Conservation (phyloP, 2,113 vertebrate species). For the Charina bottae region DNA sequence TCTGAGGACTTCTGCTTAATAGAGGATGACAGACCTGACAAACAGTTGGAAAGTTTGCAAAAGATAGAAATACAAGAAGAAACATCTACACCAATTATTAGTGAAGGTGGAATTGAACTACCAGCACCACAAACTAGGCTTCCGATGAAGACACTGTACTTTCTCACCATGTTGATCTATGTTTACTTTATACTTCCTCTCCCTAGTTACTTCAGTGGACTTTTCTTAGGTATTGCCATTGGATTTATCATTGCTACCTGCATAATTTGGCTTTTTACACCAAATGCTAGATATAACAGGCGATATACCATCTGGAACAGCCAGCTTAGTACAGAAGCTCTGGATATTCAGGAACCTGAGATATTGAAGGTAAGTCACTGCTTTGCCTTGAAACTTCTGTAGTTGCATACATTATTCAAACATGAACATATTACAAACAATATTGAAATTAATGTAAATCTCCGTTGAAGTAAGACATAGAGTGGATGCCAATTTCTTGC, state of each 20-base stretch:
- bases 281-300: slow-evolving; percentile 68
- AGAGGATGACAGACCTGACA: slow-evolving; percentile 83
- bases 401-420: neutral
- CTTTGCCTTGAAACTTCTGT: neutral
- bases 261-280: slow-evolving; percentile 89
- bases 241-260: slow-evolving; percentile 91
- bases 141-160: slow-evolving; percentile 84
- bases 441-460: neutral
- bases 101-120: slow-evolving; percentile 77
- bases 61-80: slow-evolving; percentile 66
- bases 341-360: slow-evolving; percentile 92
- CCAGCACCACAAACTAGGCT: slow-evolving; percentile 71
- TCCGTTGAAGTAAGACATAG: neutral
- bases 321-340: slow-evolving; percentile 75
- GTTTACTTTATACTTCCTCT: slow-evolving; percentile 90
- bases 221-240: slow-evolving; percentile 85
- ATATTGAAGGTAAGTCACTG: slow-evolving; percentile 86
- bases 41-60: slow-evolving; percentile 38
- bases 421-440: neutral
- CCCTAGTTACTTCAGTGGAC: slow-evolving; percentile 84
- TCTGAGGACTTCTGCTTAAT: slow-evolving; percentile 88
- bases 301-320: slow-evolving; percentile 60
- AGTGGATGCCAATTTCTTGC: neutral
- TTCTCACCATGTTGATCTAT: slow-evolving; percentile 87
- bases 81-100: slow-evolving; percentile 70